phyloP scores from a whole-genome alignment of 2,113 vertebrate genomes.

The Epinephelus fuscoguttatus region DNA sequence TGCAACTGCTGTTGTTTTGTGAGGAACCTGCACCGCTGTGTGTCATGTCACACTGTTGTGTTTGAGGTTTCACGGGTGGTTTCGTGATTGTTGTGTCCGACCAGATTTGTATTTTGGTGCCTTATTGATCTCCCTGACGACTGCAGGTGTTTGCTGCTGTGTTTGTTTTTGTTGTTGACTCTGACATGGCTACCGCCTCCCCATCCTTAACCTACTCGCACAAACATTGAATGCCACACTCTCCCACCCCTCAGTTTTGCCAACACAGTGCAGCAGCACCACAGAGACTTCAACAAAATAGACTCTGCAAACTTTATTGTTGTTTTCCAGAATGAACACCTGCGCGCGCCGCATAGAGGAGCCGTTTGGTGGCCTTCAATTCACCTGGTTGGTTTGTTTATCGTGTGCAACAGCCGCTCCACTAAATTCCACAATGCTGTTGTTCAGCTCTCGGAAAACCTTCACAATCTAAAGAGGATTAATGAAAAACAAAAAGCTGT shows the following conservation, averaged over 20 bases:
- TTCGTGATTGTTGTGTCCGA: conserved; percentile 6
- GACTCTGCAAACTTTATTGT: conserved; percentile 29
- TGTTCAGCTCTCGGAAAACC: conserved; percentile 16
- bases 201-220: background rate
- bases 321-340: conserved; percentile 33
- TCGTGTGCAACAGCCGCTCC: conserved; percentile 11
- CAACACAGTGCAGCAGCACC: background rate
- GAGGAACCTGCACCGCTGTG: background rate
- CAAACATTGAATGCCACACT: conserved; percentile 11
- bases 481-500: conserved; percentile 50
- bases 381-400: conserved; percentile 47
- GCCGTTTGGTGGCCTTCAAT: conserved; percentile 11
- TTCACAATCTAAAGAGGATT: conserved; percentile 58
- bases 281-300: conserved; percentile 1
- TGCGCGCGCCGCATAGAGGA: background rate
- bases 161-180: conserved; percentile 23
- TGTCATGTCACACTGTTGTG: background rate
- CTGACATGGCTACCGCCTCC: conserved; percentile 1
- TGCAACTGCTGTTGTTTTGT: conserved; percentile 4
- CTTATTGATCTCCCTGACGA: conserved; percentile 12
- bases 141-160: conserved; percentile 23
- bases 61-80: background rate
- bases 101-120: conserved; percentile 22
- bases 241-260: background rate
- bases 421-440: conserved; percentile 10